phyloP scores from a whole-genome alignment of 2,113 vertebrate genomes.

The Pitta sordida region DNA sequence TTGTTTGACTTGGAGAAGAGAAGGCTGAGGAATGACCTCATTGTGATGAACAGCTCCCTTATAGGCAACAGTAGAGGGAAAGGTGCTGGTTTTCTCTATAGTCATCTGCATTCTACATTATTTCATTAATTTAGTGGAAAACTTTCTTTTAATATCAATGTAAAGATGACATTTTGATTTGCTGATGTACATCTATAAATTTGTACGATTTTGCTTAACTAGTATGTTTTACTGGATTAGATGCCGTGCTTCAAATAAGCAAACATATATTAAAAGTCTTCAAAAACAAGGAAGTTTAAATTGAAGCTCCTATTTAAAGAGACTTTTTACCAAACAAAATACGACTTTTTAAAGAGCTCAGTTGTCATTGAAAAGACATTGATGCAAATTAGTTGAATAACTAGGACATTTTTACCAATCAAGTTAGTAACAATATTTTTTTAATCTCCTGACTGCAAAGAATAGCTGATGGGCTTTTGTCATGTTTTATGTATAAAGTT shows the following conservation, averaged over 20 bases:
- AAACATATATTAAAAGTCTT: not conserved
- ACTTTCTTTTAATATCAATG: not conserved
- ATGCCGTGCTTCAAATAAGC: not conserved
- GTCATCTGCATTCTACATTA: not conserved
- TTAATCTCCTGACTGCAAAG: constrained; percentile 43
- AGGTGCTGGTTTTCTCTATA: not conserved
- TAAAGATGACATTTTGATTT: not conserved
- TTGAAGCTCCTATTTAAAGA: not conserved
- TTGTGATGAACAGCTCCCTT: rapidly evolving
- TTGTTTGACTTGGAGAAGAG: no score
- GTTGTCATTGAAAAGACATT: not conserved
- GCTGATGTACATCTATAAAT: not conserved
- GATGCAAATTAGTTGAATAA: constrained; percentile 32
- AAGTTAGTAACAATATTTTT: constrained; percentile 27
- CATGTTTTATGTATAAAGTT: constrained; percentile 59
- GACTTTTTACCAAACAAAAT: constrained; percentile 6
- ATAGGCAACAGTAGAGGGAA: rapidly evolving
- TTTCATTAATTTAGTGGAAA: not conserved
- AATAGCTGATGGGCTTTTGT: constrained; percentile 35
- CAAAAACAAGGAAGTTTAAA: not conserved
- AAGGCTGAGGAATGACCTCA: not conserved
- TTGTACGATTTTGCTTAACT: not conserved
- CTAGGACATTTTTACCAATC: constrained; percentile 32
- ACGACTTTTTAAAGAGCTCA: not conserved
- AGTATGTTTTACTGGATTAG: not conserved